phyloP scores from a whole-genome alignment of 2,888 invertebrate genomes.

The Homarus gammarus region DNA sequence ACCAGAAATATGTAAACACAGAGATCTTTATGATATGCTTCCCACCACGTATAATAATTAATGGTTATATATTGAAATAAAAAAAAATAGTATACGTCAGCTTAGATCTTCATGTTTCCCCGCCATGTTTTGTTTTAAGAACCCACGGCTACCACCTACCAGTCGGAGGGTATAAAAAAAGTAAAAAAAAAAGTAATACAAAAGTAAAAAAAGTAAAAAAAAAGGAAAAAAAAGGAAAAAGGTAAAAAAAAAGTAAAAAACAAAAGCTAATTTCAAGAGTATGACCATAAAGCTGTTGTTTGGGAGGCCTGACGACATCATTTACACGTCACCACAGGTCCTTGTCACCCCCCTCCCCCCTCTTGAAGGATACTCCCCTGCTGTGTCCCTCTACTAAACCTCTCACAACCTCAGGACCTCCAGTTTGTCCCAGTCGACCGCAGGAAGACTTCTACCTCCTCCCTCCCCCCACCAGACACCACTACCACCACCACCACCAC shows the following conservation, averaged over 20 bases:
- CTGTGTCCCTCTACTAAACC: not conserved
- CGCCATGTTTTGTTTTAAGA: not conserved
- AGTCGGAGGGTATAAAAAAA: not conserved
- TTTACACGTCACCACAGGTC: slow-evolving; percentile 49
- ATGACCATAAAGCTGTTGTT: slow-evolving; percentile 55
- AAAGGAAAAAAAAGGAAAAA: too few species aligned
- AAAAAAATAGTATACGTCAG: too few species aligned
- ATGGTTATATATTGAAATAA: too few species aligned
- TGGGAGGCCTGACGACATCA: slow-evolving; percentile 39
- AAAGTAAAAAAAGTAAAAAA: too few species aligned
- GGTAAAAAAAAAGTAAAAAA: too few species aligned
- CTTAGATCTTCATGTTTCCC: not conserved
- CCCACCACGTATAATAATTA: too few species aligned
- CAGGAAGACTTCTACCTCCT: too few species aligned
- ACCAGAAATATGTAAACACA: not conserved
- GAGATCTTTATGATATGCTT: too few species aligned
- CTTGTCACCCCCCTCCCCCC: not conserved
- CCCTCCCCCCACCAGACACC: too few species aligned
- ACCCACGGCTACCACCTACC: not conserved
- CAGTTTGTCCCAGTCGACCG: slow-evolving; percentile 9
- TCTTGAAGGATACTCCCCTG: not conserved
- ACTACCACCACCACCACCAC: too few species aligned
- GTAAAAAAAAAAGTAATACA: too few species aligned
- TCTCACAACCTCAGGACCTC: not conserved
- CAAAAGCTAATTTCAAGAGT: slow-evolving; percentile 38